These are phyloP conservation scores for Lysiphlebus fabarum DNA, from an alignment of 1,140 invertebrate genomes.

Conservation along the genomic window DNA sequence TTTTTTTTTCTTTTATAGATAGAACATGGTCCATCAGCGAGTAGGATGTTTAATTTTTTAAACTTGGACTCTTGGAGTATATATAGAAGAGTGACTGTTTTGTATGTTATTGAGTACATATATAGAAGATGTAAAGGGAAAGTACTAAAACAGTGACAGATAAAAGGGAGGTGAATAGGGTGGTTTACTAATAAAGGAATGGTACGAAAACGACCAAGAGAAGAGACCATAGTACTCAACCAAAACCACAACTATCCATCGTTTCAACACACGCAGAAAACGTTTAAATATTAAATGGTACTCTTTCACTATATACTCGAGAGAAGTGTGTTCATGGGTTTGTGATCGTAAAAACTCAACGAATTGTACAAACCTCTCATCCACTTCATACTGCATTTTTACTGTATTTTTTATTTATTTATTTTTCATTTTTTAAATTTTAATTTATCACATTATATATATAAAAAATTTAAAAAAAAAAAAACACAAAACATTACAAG, in stretches of 20 bases:
- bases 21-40: too few species aligned
- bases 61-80: too few species aligned
- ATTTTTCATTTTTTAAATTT: too few species aligned
- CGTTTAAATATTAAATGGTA: slow-evolving; percentile 54
- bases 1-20: too few species aligned
- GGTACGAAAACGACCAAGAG: slow-evolving; percentile 27
- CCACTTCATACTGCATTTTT: slow-evolving; percentile 7
- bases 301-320: slow-evolving; percentile 25
- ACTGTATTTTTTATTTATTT: too few species aligned
- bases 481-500: too few species aligned
- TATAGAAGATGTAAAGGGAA: not conserved
- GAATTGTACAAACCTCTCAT: not conserved
- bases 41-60: too few species aligned
- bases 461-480: too few species aligned
- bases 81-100: too few species aligned
- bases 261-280: slow-evolving; percentile 46
- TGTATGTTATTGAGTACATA: not conserved
- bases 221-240: slow-evolving; percentile 15
- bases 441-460: too few species aligned
- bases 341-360: slow-evolving; percentile 43
- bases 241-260: slow-evolving; percentile 48
- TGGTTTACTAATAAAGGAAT: slow-evolving; percentile 42
- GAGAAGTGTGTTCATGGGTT: slow-evolving; percentile 1
- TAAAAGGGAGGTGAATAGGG: slow-evolving; percentile 15
- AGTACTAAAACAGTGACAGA: not conserved